Evolutionary conservation across 2,888 invertebrate genomes (phyloP).

Genomic region (Heliconius erato): DNA sequence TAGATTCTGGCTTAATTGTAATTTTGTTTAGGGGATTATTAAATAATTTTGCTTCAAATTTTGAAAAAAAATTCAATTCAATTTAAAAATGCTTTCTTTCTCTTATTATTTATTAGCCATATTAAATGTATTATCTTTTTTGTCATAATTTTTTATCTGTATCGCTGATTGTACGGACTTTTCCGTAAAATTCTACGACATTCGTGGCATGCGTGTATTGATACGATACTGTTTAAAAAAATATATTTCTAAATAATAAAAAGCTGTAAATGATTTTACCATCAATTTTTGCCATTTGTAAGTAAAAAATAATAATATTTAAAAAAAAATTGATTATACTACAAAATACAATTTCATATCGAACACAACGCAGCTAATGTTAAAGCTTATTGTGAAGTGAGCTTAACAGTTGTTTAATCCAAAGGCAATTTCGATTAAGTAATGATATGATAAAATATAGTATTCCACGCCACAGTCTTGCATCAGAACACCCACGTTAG

Average conservation of each 20-base stretch:
- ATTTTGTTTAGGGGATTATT: too few relatives aligned
- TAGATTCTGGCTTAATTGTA: not conserved
- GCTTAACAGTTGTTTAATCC: constrained; percentile 8
- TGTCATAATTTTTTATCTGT: not conserved
- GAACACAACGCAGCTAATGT: not conserved
- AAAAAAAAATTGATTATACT: too few relatives aligned
- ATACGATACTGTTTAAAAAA: not conserved
- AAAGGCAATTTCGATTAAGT: constrained; percentile 40
- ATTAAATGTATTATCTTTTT: too few relatives aligned
- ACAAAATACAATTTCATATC: too few relatives aligned
- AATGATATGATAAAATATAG: constrained; percentile 44
- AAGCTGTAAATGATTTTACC: too few relatives aligned
- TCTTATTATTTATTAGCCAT: not conserved
- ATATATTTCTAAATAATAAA: not conserved
- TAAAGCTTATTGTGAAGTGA: constrained; percentile 6
- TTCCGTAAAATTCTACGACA: not conserved
- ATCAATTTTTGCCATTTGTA: too few relatives aligned
- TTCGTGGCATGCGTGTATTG: not conserved
- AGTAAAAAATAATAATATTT: too few relatives aligned
- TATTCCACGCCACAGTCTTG: constrained; percentile 42
- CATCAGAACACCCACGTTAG: constrained; percentile 51
- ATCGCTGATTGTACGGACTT: not conserved
- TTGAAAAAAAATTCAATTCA: too few relatives aligned
- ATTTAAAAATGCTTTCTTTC: too few relatives aligned
- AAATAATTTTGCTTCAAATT: too few relatives aligned